Evolutionary conservation across 2,113 vertebrate species (phyloP).

Genomic region (Notiomystis cincta): DNA sequence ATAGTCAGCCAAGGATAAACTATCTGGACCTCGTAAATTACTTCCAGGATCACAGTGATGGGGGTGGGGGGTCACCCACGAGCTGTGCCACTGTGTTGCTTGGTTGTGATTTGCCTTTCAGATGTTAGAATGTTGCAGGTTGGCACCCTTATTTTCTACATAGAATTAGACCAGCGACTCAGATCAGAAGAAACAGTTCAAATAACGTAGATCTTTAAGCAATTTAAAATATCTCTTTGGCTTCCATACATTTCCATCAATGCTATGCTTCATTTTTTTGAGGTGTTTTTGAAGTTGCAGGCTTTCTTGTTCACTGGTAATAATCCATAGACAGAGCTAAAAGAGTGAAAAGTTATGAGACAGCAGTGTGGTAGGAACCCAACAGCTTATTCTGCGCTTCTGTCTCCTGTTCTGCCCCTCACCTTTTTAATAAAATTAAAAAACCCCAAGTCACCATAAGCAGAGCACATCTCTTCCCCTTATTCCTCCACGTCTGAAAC

Average conservation of each 20-base stretch:
- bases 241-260: neutral
- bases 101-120: neutral
- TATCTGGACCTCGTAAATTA: conserved; percentile 27
- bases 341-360: neutral
- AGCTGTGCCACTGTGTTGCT: neutral
- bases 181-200: neutral
- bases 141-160: neutral
- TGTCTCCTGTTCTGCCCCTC: neutral
- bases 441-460: rapidly evolving
- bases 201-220: neutral
- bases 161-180: neutral
- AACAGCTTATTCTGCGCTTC: neutral
- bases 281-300: neutral
- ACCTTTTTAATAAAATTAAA: neutral
- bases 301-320: neutral
- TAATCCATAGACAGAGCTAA: neutral
- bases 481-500: neutral
- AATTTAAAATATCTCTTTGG: neutral
- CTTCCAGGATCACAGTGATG: conserved; percentile 35
- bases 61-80: conserved; percentile 1
- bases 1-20: conserved; percentile 8
- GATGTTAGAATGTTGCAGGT: neutral
- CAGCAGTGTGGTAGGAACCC: neutral
- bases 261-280: neutral
- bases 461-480: neutral